Base-by-base conservation (phyloP, 2,113 vertebrate genomes). In the Channa maculata region DNA sequence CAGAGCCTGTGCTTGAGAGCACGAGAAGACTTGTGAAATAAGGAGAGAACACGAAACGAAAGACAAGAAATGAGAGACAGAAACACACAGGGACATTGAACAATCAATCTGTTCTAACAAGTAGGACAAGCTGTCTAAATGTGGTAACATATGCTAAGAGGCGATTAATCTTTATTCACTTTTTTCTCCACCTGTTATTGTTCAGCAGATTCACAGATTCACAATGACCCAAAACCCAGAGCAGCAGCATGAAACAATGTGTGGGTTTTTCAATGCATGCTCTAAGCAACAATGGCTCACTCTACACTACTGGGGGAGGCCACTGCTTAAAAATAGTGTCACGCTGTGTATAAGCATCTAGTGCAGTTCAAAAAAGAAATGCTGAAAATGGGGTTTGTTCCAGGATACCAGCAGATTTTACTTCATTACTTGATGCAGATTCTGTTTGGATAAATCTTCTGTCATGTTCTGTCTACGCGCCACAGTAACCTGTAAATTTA, bases 251-350 rank as follows among this genome's bases (percentile, higher is more conserved):
- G 44, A 75, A 58, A 39, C 59, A 51, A 55, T 4, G 36, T 14
- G 75, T 63, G 66, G 71, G 65, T 43, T 83, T 66, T 79, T 79
- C n/a, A 60, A 51, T 6, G 33, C 50, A 41, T 5, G 60, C 59
- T 64, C 12, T 5, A 49, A 79, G 61, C 79, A 82, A 84, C 77
- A 85, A 80, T 33, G 15, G 44, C 44, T 81, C 57, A 7, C 83
- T 84, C 52, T 34, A 0, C 10, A 36, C 62, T 52, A 50, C 66
- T 78, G 64, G 66, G 74, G 80, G 76, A 86, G 84, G 79, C 52
- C 4, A 15, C 6, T 3, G 62, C 80, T 80, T 89, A 91, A 78
- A 82, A 90, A 90, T 84, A 87, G 79, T 13, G 48, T 12, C n/a
- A 15, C 1, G 39, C 33, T 45, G 65, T 48, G 45, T 10, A 38